Base-by-base conservation (phyloP, 2,113 vertebrate genomes). In the Bufo gargarizans region DNA sequence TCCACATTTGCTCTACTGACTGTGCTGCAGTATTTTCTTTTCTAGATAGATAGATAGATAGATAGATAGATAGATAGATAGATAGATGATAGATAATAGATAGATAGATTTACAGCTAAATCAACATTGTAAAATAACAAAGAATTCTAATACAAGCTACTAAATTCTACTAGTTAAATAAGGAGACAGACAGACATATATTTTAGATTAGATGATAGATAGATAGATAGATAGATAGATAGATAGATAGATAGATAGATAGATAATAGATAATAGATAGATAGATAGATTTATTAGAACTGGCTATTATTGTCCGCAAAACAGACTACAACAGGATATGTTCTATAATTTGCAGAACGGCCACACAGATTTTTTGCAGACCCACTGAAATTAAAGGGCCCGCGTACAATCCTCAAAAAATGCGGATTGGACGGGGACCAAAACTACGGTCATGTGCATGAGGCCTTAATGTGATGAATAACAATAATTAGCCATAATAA, bases 191-290 rank as follows among this genome's bases (percentile, higher is more conserved):
- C 43, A 71, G 67, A 71, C 43, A 71, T 22, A 71, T 43, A 33
- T 43, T 43, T 13, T 10, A 71, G 13, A 43, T 3, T 12, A 71
- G 67, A 71, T 33, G n/a, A 69, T 69, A 69, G 65, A 69, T 69
- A 71, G 71, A 72, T 72, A 72, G 71, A 72, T 72, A 72, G 71
- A 72, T 72, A 72, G 71, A 72, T 72, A 72, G 71, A 72, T 72
- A 72, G 71, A 72, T 72, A 72, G 71, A 72, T 47, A 16, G 17
- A 43, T 8, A n/a, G 4, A 22, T 67, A 67, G 63, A 67, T 67
- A 67, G 63, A 67, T 67, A 67, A n/a, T n/a, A n/a, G n/a, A n/a
- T n/a, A 8, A 22, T 67, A 67, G 63, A 71, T 71, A 33, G 22
- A 14, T 71, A 71, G 33, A 45, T 71, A 6, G 9, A 53, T 33